A percentile compares a stretch with the other conserved stretches of the same genome.
Evolutionary conservation across 2,797 vertebrate species (phyloP).

Genomic region (Brachyrhaphis roseni): DNA sequence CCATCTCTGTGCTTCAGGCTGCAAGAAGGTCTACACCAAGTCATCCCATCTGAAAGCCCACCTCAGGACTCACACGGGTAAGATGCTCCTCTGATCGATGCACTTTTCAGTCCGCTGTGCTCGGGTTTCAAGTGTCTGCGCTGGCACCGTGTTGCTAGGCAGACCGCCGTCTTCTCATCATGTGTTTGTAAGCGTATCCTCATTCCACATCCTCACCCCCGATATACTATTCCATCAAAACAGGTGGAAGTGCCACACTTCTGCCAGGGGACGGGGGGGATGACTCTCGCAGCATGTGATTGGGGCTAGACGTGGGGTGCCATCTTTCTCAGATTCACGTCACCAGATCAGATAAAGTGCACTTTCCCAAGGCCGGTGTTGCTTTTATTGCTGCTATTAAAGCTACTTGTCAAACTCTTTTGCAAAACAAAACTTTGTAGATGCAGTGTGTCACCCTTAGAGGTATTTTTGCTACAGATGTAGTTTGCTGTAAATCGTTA

Average conservation of each 20-base stretch:
- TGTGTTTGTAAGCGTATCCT: conserved; percentile 80
- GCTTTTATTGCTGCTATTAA: conserved; percentile 21
- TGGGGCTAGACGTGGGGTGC: conserved; percentile 43
- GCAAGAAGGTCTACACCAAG: conserved; percentile 99
- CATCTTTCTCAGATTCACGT: conserved; percentile 37
- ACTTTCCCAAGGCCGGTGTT: conserved; percentile 6
- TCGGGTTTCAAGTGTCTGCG: conserved; percentile 73
- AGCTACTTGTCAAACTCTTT: not conserved
- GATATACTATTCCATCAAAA: conserved; percentile 80
- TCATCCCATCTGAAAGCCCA: conserved; percentile 99
- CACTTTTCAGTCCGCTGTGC: conserved; percentile 46
- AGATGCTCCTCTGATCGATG: conserved; percentile 67
- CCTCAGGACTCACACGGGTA: conserved; percentile 99
- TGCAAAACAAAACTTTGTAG: not conserved
- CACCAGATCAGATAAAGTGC: conserved; percentile 27
- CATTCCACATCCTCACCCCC: conserved; percentile 72
- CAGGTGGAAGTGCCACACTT: conserved; percentile 81
- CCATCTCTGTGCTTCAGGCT: conserved; percentile 82
- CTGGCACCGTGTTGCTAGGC: conserved; percentile 80
- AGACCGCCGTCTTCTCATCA: conserved; percentile 81
- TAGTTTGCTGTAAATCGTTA: not conserved
- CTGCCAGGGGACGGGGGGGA: conserved; percentile 60
- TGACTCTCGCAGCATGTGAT: conserved; percentile 66
- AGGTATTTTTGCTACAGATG: not conserved
- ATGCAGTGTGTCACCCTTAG: not conserved